Evolutionary conservation across 2,888 invertebrate genomes (phyloP).

Genomic region (Drosophila austrosaltans): DNA sequence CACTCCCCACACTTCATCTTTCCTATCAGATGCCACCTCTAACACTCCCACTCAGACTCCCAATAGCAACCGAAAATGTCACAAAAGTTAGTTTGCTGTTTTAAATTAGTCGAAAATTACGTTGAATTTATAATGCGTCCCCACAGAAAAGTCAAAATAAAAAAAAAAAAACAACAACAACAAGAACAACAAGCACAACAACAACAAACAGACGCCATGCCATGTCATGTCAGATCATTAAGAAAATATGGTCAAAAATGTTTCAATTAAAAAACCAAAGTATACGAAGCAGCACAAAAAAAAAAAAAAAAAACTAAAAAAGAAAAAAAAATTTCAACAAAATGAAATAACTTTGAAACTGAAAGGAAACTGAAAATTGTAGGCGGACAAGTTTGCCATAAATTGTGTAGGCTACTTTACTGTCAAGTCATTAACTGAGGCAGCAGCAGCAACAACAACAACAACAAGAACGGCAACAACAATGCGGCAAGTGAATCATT

Average conservation of each 20-base stretch:
- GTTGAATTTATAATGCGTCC: constrained; percentile 53
- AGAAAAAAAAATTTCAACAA: background rate
- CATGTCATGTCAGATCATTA: constrained; percentile 76
- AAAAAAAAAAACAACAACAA: constrained; percentile 4
- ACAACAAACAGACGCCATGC: constrained; percentile 64
- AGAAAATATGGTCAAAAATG: constrained; percentile 77
- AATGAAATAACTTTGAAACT: constrained; percentile 30
- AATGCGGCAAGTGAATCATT: constrained; percentile 65
- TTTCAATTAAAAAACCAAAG: constrained; percentile 72
- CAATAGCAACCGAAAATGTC: constrained; percentile 25
- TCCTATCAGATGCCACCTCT: no score
- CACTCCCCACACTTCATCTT: background rate
- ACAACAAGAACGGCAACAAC: constrained; percentile 25
- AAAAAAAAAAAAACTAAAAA: no score
- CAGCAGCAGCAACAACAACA: constrained; percentile 49
- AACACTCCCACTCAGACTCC: background rate
- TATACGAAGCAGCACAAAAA: constrained; percentile 48
- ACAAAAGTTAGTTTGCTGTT: constrained; percentile 48
- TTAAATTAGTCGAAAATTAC: constrained; percentile 70
- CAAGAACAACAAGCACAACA: constrained; percentile 20
- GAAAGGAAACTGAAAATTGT: constrained; percentile 70
- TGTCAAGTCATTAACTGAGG: constrained; percentile 72
- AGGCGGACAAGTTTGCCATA: constrained; percentile 76
- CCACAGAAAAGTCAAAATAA: constrained; percentile 24
- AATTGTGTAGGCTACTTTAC: constrained; percentile 77